Conservation (phyloP, 2,888 invertebrate genomes). For the Poecilobothrus nobilitatus region DNA sequence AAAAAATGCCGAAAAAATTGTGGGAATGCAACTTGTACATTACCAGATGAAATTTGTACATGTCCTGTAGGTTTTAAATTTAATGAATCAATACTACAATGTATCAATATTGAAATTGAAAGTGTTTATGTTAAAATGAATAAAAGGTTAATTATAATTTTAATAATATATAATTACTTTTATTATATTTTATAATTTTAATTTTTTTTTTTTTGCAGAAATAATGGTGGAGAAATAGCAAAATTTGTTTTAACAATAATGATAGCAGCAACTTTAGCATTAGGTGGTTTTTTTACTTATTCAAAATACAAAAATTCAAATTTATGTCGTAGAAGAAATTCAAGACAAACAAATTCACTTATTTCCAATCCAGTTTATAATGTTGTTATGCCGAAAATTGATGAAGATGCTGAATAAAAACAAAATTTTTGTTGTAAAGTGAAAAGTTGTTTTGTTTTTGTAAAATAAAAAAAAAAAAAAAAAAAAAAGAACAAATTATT, state of each 20-base stretch:
- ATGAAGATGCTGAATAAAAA: background rate
- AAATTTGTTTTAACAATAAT: background rate
- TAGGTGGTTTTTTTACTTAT: background rate
- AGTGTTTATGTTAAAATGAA: slow-evolving; percentile 30
- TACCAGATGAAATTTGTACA: background rate
- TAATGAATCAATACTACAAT: background rate
- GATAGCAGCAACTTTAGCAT: background rate
- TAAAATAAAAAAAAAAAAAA: background rate
- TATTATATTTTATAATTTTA: background rate
- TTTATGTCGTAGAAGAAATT: background rate
- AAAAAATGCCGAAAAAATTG: slow-evolving; percentile 12
- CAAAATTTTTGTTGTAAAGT: too few species aligned
- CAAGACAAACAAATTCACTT: slow-evolving; percentile 18
- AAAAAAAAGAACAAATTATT: too few species aligned
- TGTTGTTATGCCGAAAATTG: slow-evolving; percentile 26
- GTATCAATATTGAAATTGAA: slow-evolving; percentile 25
- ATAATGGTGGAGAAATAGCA: background rate
- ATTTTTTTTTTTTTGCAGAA: background rate
- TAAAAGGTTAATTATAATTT: slow-evolving; percentile 20
- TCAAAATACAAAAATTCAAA: background rate
- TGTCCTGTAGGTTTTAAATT: background rate
- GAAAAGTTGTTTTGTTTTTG: too few species aligned
- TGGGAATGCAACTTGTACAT: slow-evolving; percentile 19
- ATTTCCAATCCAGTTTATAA: slow-evolving; percentile 37
- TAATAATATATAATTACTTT: background rate